Conservation (phyloP, 2,888 invertebrate species). For the Scaptomyza tumidula region DNA sequence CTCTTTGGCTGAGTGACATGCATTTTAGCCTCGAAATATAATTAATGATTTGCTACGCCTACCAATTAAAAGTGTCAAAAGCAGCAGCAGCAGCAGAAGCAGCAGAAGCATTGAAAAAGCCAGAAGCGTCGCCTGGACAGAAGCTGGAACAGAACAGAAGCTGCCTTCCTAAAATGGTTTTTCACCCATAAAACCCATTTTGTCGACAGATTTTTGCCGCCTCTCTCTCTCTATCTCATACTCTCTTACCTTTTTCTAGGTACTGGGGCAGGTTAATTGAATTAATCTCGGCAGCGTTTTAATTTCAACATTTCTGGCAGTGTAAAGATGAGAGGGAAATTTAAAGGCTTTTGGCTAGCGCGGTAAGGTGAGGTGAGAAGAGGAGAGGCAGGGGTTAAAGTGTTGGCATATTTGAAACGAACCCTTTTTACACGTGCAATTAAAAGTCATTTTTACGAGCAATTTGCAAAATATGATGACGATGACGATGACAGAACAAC, state of each 20-base stretch:
- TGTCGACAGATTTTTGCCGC: conserved; percentile 26
- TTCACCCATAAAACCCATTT: conserved; percentile 43
- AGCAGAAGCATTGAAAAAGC: conserved; percentile 7
- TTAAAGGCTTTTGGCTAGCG: neutral
- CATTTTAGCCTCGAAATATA: conserved; percentile 70
- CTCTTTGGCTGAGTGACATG: conserved; percentile 60
- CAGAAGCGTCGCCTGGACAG: conserved; percentile 10
- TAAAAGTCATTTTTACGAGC: conserved; percentile 74
- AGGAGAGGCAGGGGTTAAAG: conserved; percentile 7
- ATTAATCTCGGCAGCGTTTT: conserved; percentile 69
- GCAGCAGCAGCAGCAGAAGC: conserved; percentile 51
- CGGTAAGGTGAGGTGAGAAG: no score
- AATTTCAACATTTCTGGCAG: conserved; percentile 53
- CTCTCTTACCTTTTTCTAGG: conserved; percentile 30
- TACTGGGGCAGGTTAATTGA: conserved; percentile 67
- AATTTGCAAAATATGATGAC: conserved; percentile 71
- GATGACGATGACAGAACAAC: conserved; percentile 48
- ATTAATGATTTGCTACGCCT: conserved; percentile 78
- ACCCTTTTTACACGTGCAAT: conserved; percentile 75
- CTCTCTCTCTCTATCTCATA: no score
- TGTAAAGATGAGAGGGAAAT: conserved; percentile 19
- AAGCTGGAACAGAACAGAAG: conserved; percentile 9
- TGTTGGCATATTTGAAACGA: conserved; percentile 51
- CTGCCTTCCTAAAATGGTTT: conserved; percentile 45
- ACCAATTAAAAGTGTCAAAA: conserved; percentile 78